Base-by-base conservation (phyloP, 2,797 vertebrate species). In the Microchirus variegatus region DNA sequence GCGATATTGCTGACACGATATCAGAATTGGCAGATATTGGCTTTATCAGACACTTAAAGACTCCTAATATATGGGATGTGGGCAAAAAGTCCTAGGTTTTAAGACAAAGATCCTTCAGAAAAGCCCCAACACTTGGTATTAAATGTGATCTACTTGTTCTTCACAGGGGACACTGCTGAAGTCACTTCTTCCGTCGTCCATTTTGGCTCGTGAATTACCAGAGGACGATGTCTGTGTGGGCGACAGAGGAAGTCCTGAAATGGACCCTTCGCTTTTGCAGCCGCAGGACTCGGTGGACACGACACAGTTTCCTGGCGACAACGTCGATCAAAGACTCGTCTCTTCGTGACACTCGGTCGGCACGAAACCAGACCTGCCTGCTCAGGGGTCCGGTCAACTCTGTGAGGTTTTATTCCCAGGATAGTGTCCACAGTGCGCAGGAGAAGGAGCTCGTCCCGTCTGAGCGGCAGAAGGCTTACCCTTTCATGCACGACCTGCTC, bases 401-500 rank as follows among this genome's bases (percentile, higher is more conserved):
- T 1, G 70, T 77, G 4, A 76, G 85, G 53, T 88, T 73, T 60
- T 87, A 86, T 43, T 85, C 81, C 1, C 67, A 70, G 36, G 62
- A 9, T 1, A 8, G 19, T 16, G 43, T 5, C 8, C n/a, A 10
- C 9, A 40, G 3, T 1, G 55, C 26, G 35, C 47, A 70, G 4
- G 55, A 59, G 18, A 43, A 19, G 26, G 48, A 42, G 9, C 13
- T 0, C 10, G 4, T 7, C 6, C 26, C 12, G 0, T 10, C 48
- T 26, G 42, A 53, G 15, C 18, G 0, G 2, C 40, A 38, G 19
- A 16, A 0, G 9, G 14, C 0, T 4, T 36, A 16, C 1, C 5
- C 16, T 0, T 94, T 94, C 69, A 14, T 42, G 1, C 37, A 41
- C 1, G 73, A 81, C 1, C 89, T 95, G 53, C 37, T 5, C 37